These are phyloP conservation scores for Felis chaus DNA, from an alignment of 2,113 vertebrate species.

Conservation along the genomic window DNA sequence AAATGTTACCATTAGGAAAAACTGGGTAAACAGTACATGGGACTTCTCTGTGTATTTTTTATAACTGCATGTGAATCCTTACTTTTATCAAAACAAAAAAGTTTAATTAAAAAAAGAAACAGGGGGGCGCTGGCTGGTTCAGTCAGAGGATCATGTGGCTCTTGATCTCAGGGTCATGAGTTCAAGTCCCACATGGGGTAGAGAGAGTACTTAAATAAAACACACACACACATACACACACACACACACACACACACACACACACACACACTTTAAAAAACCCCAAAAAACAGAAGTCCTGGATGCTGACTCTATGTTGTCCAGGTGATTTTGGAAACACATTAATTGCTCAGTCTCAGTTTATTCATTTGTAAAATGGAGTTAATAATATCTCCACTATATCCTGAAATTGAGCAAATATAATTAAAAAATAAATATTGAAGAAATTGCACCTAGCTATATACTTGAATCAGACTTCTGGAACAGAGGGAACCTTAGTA, in stretches of 20 bases:
- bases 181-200: too few relatives aligned
- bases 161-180: too few relatives aligned
- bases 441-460: background rate
- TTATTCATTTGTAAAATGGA: slow-evolving; percentile 12
- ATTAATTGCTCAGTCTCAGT: background rate
- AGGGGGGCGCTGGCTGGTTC: too few relatives aligned
- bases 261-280: too few relatives aligned
- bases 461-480: background rate
- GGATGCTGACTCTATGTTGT: background rate
- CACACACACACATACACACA: too few relatives aligned
- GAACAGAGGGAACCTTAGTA: background rate
- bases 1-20: background rate
- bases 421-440: background rate
- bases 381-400: background rate
- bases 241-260: too few relatives aligned
- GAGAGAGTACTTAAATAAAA: too few relatives aligned
- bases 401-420: background rate
- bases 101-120: background rate
- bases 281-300: background rate
- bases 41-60: background rate
- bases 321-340: background rate
- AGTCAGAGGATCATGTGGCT: too few relatives aligned
- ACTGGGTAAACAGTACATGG: background rate
- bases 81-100: background rate
- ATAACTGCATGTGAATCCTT: background rate